Evolutionary conservation across 1,140 invertebrate species (phyloP), one percentile per base, ranked within the genome.

Genomic region (Dinoponera quadriceps): DNA sequence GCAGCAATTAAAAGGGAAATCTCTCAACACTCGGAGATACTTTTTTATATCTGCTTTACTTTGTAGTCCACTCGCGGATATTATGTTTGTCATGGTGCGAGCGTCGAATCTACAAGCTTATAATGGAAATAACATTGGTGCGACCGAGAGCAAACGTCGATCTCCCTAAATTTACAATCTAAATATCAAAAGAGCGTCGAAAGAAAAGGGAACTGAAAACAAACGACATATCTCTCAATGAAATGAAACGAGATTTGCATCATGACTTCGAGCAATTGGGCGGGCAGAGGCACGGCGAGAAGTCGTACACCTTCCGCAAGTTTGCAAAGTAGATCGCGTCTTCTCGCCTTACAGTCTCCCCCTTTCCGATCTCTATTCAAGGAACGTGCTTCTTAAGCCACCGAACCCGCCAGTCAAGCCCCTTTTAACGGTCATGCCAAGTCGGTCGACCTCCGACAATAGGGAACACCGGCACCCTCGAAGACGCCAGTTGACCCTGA

Each of bases 381-480:
- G 77, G 72, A 85, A 83, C 85, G 78, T 85, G 82, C 75, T 84
- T 71, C 83, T 90, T 88, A 85, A 90, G 87, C 84, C 69, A 71
- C 65, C 57, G 60, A 80, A 77, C 85, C 74, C 71, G 73, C 66
- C 65, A 75, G 78, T 74, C 82, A 77, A 78, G 69, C 71, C 80
- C 82, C 69, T 78, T 91, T 91, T 86, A 87, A 92, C 92, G 90
- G 92, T 92, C 91, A 90, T 78, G 82, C 87, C 91, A 87, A 89
- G 90, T 90, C 87, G 85, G 80, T 73, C 87, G 87, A 92, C 86
- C 91, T 89, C 86, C 84, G 86, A 92, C 92, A 92, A 92, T 92
- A 72, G 84, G 29, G 63, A 83, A 48, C 65, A 65, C 59, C 72
- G 72, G 59, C 71, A 57, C 72, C 78, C 83, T 74, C 73, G 71